These are phyloP conservation scores for Bubo blakistoni DNA, from an alignment of 2,113 vertebrate species.

Conservation along the genomic window DNA sequence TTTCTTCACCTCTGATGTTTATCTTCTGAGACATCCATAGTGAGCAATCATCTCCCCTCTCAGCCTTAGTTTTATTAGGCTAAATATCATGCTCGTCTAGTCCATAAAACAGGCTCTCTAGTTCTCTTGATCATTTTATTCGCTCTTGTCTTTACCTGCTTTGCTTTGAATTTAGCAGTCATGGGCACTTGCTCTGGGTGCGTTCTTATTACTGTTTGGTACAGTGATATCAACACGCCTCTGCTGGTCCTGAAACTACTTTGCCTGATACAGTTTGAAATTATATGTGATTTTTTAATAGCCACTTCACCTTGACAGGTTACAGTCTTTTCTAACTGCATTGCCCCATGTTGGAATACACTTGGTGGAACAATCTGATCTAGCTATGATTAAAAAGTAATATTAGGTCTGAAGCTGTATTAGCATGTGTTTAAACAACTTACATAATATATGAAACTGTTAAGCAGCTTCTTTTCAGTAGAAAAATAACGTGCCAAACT, in stretches of 20 bases:
- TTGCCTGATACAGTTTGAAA: neutral
- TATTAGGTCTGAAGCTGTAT: neutral
- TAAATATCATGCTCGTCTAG: neutral
- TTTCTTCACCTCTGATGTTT: neutral
- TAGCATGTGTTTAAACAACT: neutral
- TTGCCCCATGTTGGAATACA: neutral
- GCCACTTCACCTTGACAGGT: neutral
- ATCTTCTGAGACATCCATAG: neutral
- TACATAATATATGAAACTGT: fast-evolving
- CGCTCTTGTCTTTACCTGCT: neutral
- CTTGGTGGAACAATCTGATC: neutral
- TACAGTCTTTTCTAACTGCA: neutral
- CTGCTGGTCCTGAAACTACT: neutral
- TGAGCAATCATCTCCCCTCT: neutral
- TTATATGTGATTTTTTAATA: neutral
- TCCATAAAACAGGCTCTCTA: neutral
- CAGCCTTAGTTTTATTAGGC: neutral
- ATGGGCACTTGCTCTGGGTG: neutral
- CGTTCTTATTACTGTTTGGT: neutral
- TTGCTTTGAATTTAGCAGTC: neutral
- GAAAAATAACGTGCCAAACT: neutral
- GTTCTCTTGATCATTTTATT: neutral
- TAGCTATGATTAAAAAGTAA: neutral
- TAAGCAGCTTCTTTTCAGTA: neutral
- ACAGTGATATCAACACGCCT: neutral